Percentiles rank a stretch among this genome's conserved stretches.
phyloP scores from a whole-genome alignment of 2,113 vertebrate species.

The Saguinus midas region DNA sequence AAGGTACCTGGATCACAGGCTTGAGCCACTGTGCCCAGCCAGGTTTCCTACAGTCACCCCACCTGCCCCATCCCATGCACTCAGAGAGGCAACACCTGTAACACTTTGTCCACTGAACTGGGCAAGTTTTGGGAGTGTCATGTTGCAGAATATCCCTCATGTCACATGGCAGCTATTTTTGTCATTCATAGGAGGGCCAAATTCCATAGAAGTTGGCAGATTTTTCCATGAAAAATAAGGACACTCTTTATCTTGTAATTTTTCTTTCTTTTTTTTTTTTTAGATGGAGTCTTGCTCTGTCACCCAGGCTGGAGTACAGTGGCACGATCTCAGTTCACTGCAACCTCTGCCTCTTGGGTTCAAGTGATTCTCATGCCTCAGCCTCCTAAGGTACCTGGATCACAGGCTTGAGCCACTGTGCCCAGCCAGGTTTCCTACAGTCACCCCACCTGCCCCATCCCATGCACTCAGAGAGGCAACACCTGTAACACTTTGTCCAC shows the following conservation, averaged over 20 bases:
- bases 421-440: not conserved
- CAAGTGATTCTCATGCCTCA: too few relatives aligned
- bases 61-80: not conserved
- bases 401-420: too few relatives aligned
- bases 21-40: too few relatives aligned
- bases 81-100: not conserved
- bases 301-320: too few relatives aligned
- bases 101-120: not conserved
- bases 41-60: not conserved
- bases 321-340: too few relatives aligned
- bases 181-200: too few relatives aligned
- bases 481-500: not conserved
- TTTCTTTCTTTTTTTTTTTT: too few relatives aligned
- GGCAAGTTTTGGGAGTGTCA: accelerated
- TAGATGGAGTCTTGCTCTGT: too few relatives aligned
- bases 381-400: not conserved
- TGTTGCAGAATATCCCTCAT: not conserved
- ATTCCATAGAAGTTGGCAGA: not conserved
- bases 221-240: not conserved
- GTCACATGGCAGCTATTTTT: not conserved
- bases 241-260: too few relatives aligned
- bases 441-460: not conserved
- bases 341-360: too few relatives aligned
- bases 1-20: not conserved
- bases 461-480: not conserved